Evolutionary conservation across 2,888 invertebrate genomes (phyloP), one percentile per base, ranked within the genome.

Genomic region (Noctuana brunneofusca): DNA sequence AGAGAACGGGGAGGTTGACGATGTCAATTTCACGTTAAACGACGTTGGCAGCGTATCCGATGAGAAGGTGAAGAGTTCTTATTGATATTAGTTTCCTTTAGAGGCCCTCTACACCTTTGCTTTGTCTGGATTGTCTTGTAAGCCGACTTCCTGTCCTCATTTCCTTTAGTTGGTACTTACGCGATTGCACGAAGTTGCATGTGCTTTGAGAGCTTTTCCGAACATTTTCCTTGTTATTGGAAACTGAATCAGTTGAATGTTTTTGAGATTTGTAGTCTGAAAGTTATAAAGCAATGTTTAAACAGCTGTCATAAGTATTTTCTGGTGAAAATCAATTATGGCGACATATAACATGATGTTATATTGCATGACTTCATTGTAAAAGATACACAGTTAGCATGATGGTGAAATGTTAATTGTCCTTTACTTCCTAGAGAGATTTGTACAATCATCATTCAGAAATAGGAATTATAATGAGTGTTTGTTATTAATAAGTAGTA

Each of bases 1-100:
- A 79, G 91, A 90, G 80, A 89, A 89, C 73, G 91, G 90, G 78
- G 91, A 91, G 78, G 84, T 87, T 77, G 89, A 90, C 71, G 91
- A 92, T 75, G 87, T 83, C 75, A 88, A 86, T 85, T 86, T 86
- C 75, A 81, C 84, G 73, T 75, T 85, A 73, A 89, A 89, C 86
- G 89, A 88, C 79, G 86, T 81, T 76, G 87, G 85, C 79, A 89
- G 87, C 82, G 84, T 89, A 69, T 87, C 87, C 69, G 89, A 89
- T 72, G 92, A 90, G 81, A 92, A 92, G 91, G 89, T 91, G 89
- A 90, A 76, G 68, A 70, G 72, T 78, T 76, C 73, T 74, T 75
- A 80, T 74, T 79, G 75, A 75, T 80, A 75, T 73, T 71, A 71
- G 58, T 49, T 62, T 62, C 65, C 70, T 72, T 72, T 75, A 78